These are phyloP conservation scores for Camelus dromedarius DNA, from an alignment of 2,113 vertebrate genomes.

Conservation along the genomic window DNA sequence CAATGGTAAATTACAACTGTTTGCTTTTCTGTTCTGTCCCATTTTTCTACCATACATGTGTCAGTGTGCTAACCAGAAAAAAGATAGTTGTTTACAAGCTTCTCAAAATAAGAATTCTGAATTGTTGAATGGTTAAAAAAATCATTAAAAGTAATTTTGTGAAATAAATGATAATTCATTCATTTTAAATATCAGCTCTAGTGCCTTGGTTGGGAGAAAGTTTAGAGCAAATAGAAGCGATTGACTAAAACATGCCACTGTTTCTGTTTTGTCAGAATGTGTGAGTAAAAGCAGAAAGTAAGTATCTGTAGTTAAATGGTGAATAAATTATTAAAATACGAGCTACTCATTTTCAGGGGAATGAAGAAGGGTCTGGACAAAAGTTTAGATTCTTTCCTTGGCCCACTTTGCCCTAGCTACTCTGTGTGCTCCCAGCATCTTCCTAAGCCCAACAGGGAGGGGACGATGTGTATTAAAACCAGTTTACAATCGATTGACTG, in stretches of 20 bases:
- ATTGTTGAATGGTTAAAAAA: background rate
- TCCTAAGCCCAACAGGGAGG: accelerated
- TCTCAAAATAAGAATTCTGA: background rate
- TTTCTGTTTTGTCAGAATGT: background rate
- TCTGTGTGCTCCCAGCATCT: background rate
- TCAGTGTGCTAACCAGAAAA: background rate
- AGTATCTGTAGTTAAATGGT: background rate
- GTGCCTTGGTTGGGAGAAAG: background rate
- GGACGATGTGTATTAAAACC: background rate
- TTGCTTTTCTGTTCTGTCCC: background rate
- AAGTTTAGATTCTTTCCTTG: background rate
- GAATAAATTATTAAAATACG: background rate
- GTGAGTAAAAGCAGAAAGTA: background rate
- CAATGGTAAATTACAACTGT: background rate
- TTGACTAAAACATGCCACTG: background rate
- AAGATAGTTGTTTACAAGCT: background rate
- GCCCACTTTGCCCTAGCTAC: background rate
- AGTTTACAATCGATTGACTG: background rate
- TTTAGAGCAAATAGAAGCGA: background rate
- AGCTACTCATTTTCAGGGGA: background rate
- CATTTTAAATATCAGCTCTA: background rate
- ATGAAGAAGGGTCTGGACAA: background rate
- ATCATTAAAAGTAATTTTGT: background rate
- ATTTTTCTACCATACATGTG: background rate
- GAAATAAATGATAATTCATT: background rate